Evolutionary conservation across 2,888 invertebrate genomes (phyloP), one percentile per base, ranked within the genome.

Genomic region (Drosophila kuntzei): DNA sequence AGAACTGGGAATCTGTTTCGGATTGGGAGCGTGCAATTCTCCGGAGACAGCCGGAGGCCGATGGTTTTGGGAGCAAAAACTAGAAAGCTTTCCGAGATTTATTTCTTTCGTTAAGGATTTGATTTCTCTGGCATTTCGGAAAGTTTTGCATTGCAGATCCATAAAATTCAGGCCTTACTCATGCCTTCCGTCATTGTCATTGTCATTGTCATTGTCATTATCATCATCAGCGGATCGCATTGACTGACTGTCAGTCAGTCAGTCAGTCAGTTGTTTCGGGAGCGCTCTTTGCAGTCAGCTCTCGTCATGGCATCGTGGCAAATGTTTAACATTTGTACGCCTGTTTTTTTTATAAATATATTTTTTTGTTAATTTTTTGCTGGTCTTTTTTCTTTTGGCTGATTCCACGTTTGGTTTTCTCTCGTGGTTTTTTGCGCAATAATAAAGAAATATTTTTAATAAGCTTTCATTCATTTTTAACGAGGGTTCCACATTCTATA

Each of bases 381-480:
- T 1, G 16, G 29, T 9, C 39, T 57, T 53, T 34, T 41, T 58
- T 37, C 49, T 64, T 53, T 66, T 43, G 22, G 36, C 16, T 53
- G 60, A 6, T 53, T 50, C 49, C 61, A 47, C 44, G 55, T 61
- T 66, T 55, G 67, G 25, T 43, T 70, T 79, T 71, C 62, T 57
- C 51, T 32, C 18, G 14, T 18, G 32, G 12, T 37, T 54, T 70
- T 72, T 73, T 76, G 54, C 55, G 61, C 71, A 61, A 81, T 81
- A 86, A 87, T 89, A 87, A 86, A 87, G 89, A 86, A 86, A 86
- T 89, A 86, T 86, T 86, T 86, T 87, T 86, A 89, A 86, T 89
- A 86, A 86, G 85, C 85, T 86, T 87, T 89, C 87, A 87, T 84
- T 89, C 87, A 80, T 87, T 86, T 85, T 89, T 85, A 85, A 85